Evolutionary conservation across 2,888 invertebrate species (phyloP), one percentile per base, ranked within the genome.

Genomic region (Dasypolia templi): DNA sequence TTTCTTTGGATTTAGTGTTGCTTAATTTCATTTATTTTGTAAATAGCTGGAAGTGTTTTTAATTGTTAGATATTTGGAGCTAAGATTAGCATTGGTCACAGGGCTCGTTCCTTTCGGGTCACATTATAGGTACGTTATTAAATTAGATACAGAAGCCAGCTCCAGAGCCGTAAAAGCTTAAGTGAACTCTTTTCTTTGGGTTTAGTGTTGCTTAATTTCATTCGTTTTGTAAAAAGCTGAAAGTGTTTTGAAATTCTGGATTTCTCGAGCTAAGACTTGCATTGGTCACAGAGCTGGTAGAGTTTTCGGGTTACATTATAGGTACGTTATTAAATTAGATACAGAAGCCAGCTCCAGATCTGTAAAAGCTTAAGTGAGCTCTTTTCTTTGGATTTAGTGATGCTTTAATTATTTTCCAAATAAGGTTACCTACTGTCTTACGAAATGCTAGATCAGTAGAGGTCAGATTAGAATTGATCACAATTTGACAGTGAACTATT

Each of bases 151-250:
- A 51, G 39, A 51, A n/a, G 7, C 32, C 32, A 26, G 49, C 22
- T 73, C 0, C 5, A 19, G 26, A 35, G 35, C 19, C 62, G 19
- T 29, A 35, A 32, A 61, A 29, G 26, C 29, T 69, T 22, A 7
- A 49, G 35, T 55, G 14, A 29, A 14, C 12, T 49, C 5, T 44
- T 46, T 58, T 44, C 35, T 46, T 42, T 58, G 7, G 12, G 63
- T 46, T 66, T 32, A 55, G 29, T 55, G 11, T 35, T 64, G 59
- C 53, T 29, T 22, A 22, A 35, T 77, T 55, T 65, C n/a, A n/a
- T n/a, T n/a, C n/a, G 39, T 32, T n/a, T 53, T 26, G 14, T 3
- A 12, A 51, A n/a, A 53, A n/a, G n/a, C n/a, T n/a, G 11, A 65
- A 12, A 12, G 22, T 29, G 1, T 7, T 39, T 49, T 49, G 7